Evolutionary conservation across 2,113 vertebrate genomes (phyloP), one percentile per base, ranked within the genome.

Genomic region (Ctenomys sociabilis): DNA sequence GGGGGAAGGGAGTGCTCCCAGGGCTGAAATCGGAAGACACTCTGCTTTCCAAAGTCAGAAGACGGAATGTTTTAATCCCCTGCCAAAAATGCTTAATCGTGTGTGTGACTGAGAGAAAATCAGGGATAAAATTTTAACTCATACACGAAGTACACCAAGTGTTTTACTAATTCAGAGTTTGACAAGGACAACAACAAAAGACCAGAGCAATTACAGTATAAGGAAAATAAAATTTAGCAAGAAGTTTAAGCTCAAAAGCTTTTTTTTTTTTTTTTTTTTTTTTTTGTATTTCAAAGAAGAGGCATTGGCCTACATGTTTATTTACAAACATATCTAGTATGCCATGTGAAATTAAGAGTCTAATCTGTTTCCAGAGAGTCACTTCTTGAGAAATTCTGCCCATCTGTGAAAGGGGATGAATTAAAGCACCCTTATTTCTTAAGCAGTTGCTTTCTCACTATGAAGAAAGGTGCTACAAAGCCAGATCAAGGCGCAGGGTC

Each of bases 371-470:
- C 95, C 90, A 75, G 32, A 88, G 83, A 80, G 57, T 89, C 28
- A 89, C 35, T 77, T 88, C 8, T 96, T 96, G 86, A 93, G 95
- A 95, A 84, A 73, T 40, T 96, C 78, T 95, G 92, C 75, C 84
- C 30, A 84, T 90, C 98, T 98, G 96, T 70, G 88, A 43, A 77
- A 1, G 7, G 24, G 68, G 52, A 89, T 78, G 52, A 72, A 70
- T 6, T 61, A 73, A 28, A 96, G 95, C 68, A 94, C 94, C 94
- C 98, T 99, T 98, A 99, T 88, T 99, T 99, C 98, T 99, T 99
- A 96, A 99, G 98, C 66, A 99, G 97, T 96, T 99, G 99, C 97
- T 99, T 99, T 94, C 99, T 99, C 95, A 99, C 99, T 7, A 99
- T 98, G 16, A 99, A 0, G 92, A 99, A 99, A 81, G 99, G 99